phyloP scores from a whole-genome alignment of 2,113 vertebrate species.

The Synodontis membranacea region DNA sequence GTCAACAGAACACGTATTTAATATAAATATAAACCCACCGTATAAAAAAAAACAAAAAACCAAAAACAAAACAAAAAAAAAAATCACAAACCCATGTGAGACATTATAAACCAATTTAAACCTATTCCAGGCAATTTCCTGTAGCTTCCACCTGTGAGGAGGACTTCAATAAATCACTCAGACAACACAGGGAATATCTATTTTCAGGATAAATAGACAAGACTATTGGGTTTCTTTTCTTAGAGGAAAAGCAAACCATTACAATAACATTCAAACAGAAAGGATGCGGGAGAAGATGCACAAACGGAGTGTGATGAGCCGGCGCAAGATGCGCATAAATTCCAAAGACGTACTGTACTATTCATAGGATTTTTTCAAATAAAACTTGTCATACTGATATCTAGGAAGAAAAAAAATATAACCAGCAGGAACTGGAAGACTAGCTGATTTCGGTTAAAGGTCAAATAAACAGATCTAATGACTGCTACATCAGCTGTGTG shows the following conservation, averaged over 20 bases:
- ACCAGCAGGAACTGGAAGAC: neutral
- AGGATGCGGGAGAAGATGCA: constrained; percentile 51
- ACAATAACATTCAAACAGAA: constrained; percentile 65
- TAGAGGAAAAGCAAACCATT: constrained; percentile 58
- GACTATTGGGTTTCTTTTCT: constrained; percentile 68
- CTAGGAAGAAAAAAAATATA: neutral
- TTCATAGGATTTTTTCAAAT: neutral
- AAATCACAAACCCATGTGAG: constrained; percentile 70
- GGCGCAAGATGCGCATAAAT: constrained; percentile 7
- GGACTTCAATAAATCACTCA: constrained; percentile 81
- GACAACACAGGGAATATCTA: constrained; percentile 79
- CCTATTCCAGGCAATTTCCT: constrained; percentile 81
- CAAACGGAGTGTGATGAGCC: constrained; percentile 31
- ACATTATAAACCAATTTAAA: constrained; percentile 83
- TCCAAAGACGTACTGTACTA: neutral
- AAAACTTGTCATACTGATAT: neutral
- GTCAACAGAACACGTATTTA: constrained; percentile 76
- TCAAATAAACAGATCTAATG: neutral
- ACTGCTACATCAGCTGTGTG: neutral
- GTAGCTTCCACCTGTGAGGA: constrained; percentile 75
- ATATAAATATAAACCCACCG: constrained; percentile 76
- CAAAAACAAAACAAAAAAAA: too few relatives aligned
- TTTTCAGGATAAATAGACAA: constrained; percentile 72
- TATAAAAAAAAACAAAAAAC: constrained; percentile 21
- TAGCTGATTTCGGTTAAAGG: neutral